These are phyloP conservation scores for Nomada fucata DNA, from an alignment of 2,888 invertebrate species.

Conservation along the genomic window DNA sequence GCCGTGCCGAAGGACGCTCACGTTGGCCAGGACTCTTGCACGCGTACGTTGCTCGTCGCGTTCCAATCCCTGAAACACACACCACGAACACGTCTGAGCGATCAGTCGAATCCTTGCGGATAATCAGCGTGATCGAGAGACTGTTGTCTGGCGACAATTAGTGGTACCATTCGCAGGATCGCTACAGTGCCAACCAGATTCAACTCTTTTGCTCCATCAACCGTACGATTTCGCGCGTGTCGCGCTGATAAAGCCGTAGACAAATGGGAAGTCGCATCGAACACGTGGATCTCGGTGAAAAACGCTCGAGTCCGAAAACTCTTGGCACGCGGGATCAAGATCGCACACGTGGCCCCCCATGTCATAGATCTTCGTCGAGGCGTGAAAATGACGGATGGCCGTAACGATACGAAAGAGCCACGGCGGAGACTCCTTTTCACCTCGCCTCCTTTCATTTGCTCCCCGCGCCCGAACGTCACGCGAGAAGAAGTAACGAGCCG, in stretches of 20 bases:
- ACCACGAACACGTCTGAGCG: constrained; percentile 69
- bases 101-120: constrained; percentile 67
- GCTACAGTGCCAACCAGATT: not conserved
- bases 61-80: constrained; percentile 83
- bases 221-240: not conserved
- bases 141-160: constrained; percentile 54
- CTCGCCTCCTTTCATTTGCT: constrained; percentile 65
- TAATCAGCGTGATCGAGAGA: constrained; percentile 64
- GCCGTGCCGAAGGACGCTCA: constrained; percentile 81
- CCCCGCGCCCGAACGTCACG: constrained; percentile 63
- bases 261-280: not conserved
- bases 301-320: constrained; percentile 22
- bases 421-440: constrained; percentile 53
- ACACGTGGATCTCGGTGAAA: not conserved
- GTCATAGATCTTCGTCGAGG: constrained; percentile 72
- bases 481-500: constrained; percentile 68
- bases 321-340: constrained; percentile 9
- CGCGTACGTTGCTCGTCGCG: constrained; percentile 83
- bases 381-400: constrained; percentile 78
- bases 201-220: not conserved
- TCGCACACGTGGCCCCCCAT: constrained; percentile 43
- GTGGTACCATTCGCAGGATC: constrained; percentile 11
- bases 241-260: not conserved
- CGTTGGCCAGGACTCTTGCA: constrained; percentile 84
- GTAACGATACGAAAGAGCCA: constrained; percentile 63